Percentiles rank a stretch among this genome's conserved stretches.
Conservation (phyloP, 2,797 vertebrate species). For the Channa striata region DNA sequence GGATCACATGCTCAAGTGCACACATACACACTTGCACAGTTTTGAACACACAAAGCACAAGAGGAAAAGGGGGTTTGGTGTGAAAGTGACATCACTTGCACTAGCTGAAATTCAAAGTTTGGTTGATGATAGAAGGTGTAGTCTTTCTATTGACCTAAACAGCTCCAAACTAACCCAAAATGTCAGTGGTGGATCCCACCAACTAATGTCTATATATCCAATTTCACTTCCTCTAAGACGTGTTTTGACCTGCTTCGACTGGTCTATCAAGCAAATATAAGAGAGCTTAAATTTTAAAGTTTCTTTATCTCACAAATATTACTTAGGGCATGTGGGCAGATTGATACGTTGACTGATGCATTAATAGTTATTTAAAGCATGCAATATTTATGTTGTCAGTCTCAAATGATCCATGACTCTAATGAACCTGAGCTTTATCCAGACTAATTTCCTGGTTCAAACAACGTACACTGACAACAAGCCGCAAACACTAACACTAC, state of each 20-base stretch:
- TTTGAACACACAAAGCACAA: background rate
- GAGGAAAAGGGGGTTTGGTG: background rate
- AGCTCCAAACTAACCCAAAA: background rate
- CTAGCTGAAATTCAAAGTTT: conserved; percentile 4
- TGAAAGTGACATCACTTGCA: conserved; percentile 32
- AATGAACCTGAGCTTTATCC: background rate
- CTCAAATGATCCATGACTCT: background rate
- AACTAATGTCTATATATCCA: background rate
- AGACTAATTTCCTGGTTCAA: conserved; percentile 4
- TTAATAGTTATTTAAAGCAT: background rate
- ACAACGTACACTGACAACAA: conserved; percentile 2
- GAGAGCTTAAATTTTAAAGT: background rate
- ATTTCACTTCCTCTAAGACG: background rate
- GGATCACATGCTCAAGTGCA: conserved; percentile 18
- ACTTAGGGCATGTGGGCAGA: background rate
- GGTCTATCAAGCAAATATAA: background rate
- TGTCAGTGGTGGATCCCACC: background rate
- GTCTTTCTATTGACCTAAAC: background rate
- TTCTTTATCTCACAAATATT: background rate
- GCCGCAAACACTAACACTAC: background rate
- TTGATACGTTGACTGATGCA: background rate
- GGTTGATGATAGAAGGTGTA: background rate
- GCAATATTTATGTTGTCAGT: background rate
- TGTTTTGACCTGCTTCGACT: background rate
- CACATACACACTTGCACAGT: conserved; percentile 15